Conservation (phyloP, 2,888 invertebrate species). For the Rhaphigaster nebulosa region DNA sequence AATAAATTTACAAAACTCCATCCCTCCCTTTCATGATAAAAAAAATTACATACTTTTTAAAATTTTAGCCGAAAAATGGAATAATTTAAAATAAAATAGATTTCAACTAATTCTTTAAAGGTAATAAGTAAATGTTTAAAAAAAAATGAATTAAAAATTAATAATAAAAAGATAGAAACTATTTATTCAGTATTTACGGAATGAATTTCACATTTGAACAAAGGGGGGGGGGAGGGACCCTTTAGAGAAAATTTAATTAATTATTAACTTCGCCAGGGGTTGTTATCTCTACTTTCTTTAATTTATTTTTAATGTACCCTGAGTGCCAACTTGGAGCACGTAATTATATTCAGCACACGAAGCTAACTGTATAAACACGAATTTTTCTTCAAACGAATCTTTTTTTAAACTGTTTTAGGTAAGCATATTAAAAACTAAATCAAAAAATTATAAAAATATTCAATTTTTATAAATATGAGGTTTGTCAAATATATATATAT, state of each 20-base stretch:
- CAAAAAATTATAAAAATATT: not conserved
- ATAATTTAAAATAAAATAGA: too few relatives aligned
- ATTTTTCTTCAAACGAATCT: not conserved
- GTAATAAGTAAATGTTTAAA: too few relatives aligned
- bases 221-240: too few relatives aligned
- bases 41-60: too few relatives aligned
- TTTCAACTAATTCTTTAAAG: too few relatives aligned
- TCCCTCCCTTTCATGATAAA: too few relatives aligned
- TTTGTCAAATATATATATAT: too few relatives aligned
- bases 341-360: not conserved
- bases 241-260: not conserved
- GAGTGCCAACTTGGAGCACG: not conserved
- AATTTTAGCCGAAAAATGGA: too few relatives aligned
- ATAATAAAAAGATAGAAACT: not conserved
- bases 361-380: not conserved
- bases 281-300: not conserved
- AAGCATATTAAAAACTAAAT: not conserved
- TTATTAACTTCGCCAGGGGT: not conserved
- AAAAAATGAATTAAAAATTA: not conserved
- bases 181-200: not conserved
- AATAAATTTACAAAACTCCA: too few relatives aligned
- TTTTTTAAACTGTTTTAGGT: not conserved
- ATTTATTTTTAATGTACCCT: constrained; percentile 18
- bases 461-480: too few relatives aligned
- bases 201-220: not conserved